Conservation (phyloP, 2,113 vertebrate genomes). For the Pitta sordida region DNA sequence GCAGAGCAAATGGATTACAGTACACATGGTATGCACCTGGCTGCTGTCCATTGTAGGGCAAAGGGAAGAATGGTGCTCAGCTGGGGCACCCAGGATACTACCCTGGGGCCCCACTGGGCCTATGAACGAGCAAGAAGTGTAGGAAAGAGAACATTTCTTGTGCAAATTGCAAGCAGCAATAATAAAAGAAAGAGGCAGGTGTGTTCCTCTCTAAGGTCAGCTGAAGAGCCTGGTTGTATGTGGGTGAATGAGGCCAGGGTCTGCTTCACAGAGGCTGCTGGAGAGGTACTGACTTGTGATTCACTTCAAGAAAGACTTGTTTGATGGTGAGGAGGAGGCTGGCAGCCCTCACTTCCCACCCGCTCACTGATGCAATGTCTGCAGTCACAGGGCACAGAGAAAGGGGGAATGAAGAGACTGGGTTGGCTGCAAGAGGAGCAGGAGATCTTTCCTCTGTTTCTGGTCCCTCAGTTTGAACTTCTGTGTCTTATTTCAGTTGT, state of each 20-base stretch:
- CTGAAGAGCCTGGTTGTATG: not conserved
- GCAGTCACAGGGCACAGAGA: not conserved
- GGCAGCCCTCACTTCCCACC: not conserved
- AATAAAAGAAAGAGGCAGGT: not conserved
- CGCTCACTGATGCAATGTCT: rapidly evolving
- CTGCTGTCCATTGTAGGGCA: not conserved
- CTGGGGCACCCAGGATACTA: not conserved
- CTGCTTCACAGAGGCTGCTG: not conserved
- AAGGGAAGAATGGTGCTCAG: not conserved
- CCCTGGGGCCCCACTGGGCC: rapidly evolving
- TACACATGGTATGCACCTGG: rapidly evolving
- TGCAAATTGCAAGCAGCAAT: not conserved
- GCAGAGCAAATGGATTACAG: not conserved
- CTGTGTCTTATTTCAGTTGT: not conserved
- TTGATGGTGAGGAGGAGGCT: not conserved
- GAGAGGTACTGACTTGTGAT: not conserved
- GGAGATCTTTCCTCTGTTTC: not conserved
- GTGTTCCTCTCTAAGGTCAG: not conserved
- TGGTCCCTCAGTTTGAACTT: not conserved
- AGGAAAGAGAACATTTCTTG: not conserved
- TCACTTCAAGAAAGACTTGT: not conserved
- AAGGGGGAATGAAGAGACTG: not conserved
- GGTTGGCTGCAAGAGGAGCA: not conserved
- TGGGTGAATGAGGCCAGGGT: not conserved
- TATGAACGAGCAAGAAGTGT: not conserved